Evolutionary conservation across 2,888 invertebrate species (phyloP).

Genomic region (Dichetophora obliterata): DNA sequence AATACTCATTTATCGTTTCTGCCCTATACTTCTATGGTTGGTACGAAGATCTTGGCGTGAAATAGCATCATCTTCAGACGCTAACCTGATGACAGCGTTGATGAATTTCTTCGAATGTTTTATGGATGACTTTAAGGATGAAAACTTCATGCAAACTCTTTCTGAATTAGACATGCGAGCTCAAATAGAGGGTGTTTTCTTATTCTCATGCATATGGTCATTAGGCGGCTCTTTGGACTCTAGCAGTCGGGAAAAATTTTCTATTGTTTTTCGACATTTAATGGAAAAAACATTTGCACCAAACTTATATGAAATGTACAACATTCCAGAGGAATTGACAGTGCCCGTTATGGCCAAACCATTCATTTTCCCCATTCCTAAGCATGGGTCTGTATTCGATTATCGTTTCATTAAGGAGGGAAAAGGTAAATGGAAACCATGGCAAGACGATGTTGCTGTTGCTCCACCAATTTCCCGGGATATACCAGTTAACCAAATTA

Average conservation of each 20-base stretch:
- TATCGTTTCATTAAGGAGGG: conserved; percentile 92
- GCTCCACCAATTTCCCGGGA: conserved; percentile 88
- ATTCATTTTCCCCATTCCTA: conserved; percentile 88
- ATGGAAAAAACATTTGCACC: conserved; percentile 86
- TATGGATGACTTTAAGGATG: conserved; percentile 88
- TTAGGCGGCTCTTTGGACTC: conserved; percentile 86
- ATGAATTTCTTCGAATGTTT: conserved; percentile 92
- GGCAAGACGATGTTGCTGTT: conserved; percentile 85
- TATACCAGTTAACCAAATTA: conserved; percentile 93
- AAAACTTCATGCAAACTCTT: conserved; percentile 76
- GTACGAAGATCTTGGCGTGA: conserved; percentile 82
- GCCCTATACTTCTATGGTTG: conserved; percentile 82
- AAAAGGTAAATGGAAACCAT: conserved; percentile 93
- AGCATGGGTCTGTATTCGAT: conserved; percentile 86
- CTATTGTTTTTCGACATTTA: conserved; percentile 82
- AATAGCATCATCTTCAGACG: conserved; percentile 87
- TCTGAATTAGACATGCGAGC: conserved; percentile 86
- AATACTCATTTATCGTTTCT: conserved; percentile 83
- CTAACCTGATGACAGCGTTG: conserved; percentile 84
- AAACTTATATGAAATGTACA: conserved; percentile 73
- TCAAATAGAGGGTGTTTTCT: conserved; percentile 91
- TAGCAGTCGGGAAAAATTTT: conserved; percentile 81
- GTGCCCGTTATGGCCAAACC: conserved; percentile 74
- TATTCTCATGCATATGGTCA: conserved; percentile 94
- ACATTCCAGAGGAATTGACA: conserved; percentile 72